phyloP scores from a whole-genome alignment of 1,140 invertebrate genomes.

The Bombus fervidus region DNA sequence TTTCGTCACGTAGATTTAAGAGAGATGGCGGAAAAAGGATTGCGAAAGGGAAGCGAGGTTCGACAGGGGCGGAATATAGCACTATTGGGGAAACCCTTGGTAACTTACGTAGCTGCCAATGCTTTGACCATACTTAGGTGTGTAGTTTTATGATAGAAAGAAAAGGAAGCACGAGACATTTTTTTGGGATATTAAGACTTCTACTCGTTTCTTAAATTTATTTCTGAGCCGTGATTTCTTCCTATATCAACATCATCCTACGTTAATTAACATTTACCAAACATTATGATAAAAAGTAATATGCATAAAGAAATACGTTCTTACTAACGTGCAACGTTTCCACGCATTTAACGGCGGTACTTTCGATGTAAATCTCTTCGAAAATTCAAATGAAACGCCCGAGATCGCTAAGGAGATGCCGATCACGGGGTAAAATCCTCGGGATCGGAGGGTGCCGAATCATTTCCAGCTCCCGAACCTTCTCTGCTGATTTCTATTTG shows the following conservation, averaged over 20 bases:
- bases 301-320: not conserved
- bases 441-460: not conserved
- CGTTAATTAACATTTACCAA: not conserved
- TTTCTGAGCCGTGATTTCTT: no score
- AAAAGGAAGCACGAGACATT: not conserved
- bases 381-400: not conserved
- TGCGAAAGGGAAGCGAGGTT: not conserved
- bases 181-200: not conserved
- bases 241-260: no score
- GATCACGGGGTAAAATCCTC: not conserved
- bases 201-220: not conserved
- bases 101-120: not conserved
- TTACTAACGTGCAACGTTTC: not conserved
- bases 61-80: not conserved
- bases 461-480: not conserved
- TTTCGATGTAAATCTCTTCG: not conserved
- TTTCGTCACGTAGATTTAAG: not conserved
- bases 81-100: not conserved
- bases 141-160: not conserved
- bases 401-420: not conserved
- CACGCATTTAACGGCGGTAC: not conserved
- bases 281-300: not conserved
- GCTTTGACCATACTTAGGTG: not conserved
- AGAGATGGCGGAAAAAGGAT: not conserved
- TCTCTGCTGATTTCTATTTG: conserved; percentile 56